Conservation (phyloP, 2,113 vertebrate genomes). For the Ammodramus savannarum region DNA sequence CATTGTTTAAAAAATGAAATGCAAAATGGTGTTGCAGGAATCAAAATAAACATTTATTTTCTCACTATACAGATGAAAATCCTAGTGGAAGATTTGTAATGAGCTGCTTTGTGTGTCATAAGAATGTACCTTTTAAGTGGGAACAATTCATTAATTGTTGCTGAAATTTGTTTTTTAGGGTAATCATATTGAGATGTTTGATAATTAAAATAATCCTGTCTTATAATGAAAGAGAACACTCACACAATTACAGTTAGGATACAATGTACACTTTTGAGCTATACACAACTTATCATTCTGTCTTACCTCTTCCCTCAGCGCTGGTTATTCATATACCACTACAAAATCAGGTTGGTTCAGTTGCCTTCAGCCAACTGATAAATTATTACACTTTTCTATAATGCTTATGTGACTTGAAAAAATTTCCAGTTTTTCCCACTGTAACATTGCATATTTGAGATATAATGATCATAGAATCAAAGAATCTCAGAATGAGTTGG, state of each 20-base stretch:
- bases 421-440: background rate
- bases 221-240: background rate
- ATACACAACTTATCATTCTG: background rate
- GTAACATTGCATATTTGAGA: background rate
- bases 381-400: background rate
- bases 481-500: background rate
- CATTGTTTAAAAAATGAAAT: background rate
- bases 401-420: background rate
- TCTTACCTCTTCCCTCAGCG: background rate
- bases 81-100: background rate
- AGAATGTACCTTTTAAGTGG: background rate
- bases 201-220: background rate
- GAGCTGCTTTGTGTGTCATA: background rate
- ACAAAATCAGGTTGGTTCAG: background rate
- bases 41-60: background rate
- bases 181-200: background rate
- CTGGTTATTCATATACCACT: background rate
- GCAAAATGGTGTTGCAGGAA: background rate
- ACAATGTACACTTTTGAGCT: background rate
- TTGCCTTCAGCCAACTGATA: background rate
- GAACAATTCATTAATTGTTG: background rate
- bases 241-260: background rate
- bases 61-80: background rate
- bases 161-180: background rate
- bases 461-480: background rate